Base-by-base conservation (phyloP, 2,888 invertebrate genomes). In the Tortricodes alternella region DNA sequence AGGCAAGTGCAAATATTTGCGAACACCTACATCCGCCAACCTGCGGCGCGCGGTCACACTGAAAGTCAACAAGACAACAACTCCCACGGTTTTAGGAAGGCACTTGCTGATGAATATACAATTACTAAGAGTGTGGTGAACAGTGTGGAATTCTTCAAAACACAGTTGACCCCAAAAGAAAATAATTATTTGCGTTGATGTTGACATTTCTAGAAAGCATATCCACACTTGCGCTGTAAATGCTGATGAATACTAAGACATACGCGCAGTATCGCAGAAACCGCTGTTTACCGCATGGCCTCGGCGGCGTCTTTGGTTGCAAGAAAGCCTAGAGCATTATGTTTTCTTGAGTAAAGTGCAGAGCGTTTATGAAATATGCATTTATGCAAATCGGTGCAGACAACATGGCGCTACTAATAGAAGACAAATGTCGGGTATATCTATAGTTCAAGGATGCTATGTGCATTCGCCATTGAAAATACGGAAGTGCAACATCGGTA, bases 1-100 rank as follows among this genome's bases (percentile, higher is more conserved):
- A 76, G 79, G 83, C 78, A 81, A 85, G 81, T 74, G 79, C 78
- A 74, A 89, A 89, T 89, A 89, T 89, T 89, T 89, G 89, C 85
- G 76, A 67, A 86, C 89, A 82, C 88, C 88, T 83, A 87, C 89
- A 78, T 83, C 81, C 82, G 81, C 83, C 77, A 83, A 83, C 82
- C 77, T 82, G 86, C 79, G 74, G 85, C 74, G 70, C 61, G 61
- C 70, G 64, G 63, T 58, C 61, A 62, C 60, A 62, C 64, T 53
- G 59, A 61, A 67, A 57, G 63, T 61, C 61, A 64, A 70, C 73
- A 64, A 78, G 83, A 84, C 79, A 84, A 84, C 80, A 83, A 83
- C 85, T 83, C 80, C 84, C 80, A 85, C 84, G 59, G 5, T 11
- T 34, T 16, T 37, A 46, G 18, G 46, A 43, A 27, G n/a, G 16